Evolutionary conservation across 2,888 invertebrate species (phyloP).

Genomic region (Parnassius orleans): DNA sequence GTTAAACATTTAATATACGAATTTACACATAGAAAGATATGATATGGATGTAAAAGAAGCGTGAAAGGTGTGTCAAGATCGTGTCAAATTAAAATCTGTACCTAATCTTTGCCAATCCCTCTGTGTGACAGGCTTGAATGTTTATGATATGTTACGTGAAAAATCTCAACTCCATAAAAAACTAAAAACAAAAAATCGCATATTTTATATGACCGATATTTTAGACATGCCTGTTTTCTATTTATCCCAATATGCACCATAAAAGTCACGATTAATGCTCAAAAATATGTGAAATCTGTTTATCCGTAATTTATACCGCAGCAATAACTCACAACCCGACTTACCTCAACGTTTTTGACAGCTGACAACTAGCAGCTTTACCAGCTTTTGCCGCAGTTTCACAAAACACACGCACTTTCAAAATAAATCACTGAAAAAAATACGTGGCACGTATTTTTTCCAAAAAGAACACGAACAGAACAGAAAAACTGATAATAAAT

Average conservation of each 20-base stretch:
- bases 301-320: slow-evolving; percentile 33
- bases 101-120: too few species aligned
- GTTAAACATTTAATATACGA: too few species aligned
- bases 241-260: neutral
- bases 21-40: too few species aligned
- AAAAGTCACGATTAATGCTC: neutral
- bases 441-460: slow-evolving; percentile 3
- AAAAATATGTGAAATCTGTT: slow-evolving; percentile 6
- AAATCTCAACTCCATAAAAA: too few species aligned
- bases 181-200: too few species aligned
- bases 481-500: slow-evolving; percentile 4
- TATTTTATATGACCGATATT: too few species aligned
- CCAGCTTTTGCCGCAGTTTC: slow-evolving; percentile 44
- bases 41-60: too few species aligned
- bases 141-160: too few species aligned
- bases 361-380: slow-evolving; percentile 57
- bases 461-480: neutral
- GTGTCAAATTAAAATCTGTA: too few species aligned
- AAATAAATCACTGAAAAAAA: slow-evolving; percentile 15
- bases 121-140: too few species aligned
- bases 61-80: too few species aligned
- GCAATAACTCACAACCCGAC: slow-evolving; percentile 40
- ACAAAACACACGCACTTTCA: slow-evolving; percentile 43
- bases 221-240: too few species aligned
- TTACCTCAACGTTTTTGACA: slow-evolving; percentile 70